Base-by-base conservation (phyloP, 2,888 invertebrate species). In the Lysandra coridon region DNA sequence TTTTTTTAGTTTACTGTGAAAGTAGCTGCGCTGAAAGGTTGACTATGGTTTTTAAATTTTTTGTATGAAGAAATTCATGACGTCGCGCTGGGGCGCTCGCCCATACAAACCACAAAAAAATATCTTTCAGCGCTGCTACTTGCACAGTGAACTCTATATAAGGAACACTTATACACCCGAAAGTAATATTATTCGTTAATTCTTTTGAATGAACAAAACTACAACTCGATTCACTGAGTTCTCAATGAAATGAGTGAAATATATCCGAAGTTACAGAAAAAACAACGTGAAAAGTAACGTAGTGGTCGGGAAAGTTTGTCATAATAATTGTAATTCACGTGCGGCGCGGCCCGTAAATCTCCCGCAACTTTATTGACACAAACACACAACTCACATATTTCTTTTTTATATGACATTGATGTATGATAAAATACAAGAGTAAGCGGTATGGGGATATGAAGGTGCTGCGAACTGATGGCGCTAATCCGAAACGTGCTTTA, bases 251-350 rank as follows among this genome's bases (percentile, higher is more conserved):
- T 57, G 17, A 57, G 57, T 57, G 57, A 57, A 57, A 57, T 57
- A 57, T 57, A 57, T 57, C 57, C 57, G 4, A 57, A 57, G 75
- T 30, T 64, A 10, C 30, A 23, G 75, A 33, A 76, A 57, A 53
- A 76, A 76, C 14, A 76, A 33, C 30, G 57, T 33, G 57, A 57
- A 76, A 30, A 49, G 23, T 49, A 49, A 49, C 75, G 30, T 23
- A 75, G 30, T 75, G 49, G 33, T 57, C 57, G 44, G 30, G 23
- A 57, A 57, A 76, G 53, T 76, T 76, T 57, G 53, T 53, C 53
- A 53, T 76, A 69, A 76, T 76, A 76, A 76, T 76, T 76, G 76
- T 76, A 76, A 76, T 76, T 76, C 76, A 76, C 53, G 57, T 76
- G 53, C 76, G 53, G 14, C 76, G 57, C 57, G 14, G 17, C 23